Base-by-base conservation (phyloP, 2,888 invertebrate genomes). In the Lucinisca nassula region DNA sequence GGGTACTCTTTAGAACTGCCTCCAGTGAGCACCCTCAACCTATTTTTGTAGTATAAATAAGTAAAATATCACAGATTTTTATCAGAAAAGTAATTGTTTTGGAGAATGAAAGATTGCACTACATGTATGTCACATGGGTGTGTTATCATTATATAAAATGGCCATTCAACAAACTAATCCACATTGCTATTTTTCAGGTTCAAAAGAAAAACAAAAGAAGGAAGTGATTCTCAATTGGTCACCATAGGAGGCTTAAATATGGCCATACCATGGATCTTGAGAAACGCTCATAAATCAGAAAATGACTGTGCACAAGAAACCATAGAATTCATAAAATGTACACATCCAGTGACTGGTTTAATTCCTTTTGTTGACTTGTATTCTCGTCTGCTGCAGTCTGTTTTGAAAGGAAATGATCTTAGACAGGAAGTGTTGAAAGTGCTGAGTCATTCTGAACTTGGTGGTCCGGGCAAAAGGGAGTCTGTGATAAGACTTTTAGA, bases 241-340 rank as follows among this genome's bases (percentile, higher is more conserved):
- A 92, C 91, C 27, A 93, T 95, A 49, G 95, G 95, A 0, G 89
- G 94, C 0, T 76, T 95, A 35, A 92, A 93, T 1, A 90, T 93
- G 0, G 93, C 94, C 0, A 89, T 95, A 35, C 95, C 95, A 0
- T 95, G 95, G 95, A 91, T 95, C n/a, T 78, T 95, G 0, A 90
- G 92, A n/a, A 92, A 93, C 82, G 93, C 94, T n/a, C 90, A 92
- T 84, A 92, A 85, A 75, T 84, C 94, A 1, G 94, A 93, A 58
- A 87, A 91, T 10, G 94, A 95, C 21, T 94, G 95, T 90, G 93
- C 91, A 8, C 85, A 85, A 45, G 87, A 86, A n/a, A 86, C 93
- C 0, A 89, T 93, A 70, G 94, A 94, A 32, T 94, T 95, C 77
- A 81, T 95, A 8, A 93, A 93, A 37, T 91, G 95, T 79, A 95